Percentiles rank a stretch among this genome's conserved stretches.
These are phyloP conservation scores for Coregonus ussuriensis DNA, from an alignment of 2,797 vertebrate genomes.

Conservation along the genomic window DNA sequence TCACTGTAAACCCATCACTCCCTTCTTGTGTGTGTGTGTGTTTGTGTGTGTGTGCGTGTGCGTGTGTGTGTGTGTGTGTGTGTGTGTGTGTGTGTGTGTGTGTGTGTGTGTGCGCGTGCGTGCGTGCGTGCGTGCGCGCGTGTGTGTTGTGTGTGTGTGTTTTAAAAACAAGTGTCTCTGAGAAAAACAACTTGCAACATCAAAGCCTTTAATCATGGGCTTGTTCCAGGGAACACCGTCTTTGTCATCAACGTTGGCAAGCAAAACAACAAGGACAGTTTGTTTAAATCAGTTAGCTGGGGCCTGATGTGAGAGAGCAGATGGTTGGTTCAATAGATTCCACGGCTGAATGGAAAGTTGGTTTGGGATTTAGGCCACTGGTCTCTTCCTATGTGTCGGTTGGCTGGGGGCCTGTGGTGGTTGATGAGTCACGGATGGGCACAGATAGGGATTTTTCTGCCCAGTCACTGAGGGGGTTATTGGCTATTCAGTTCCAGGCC, in stretches of 20 bases:
- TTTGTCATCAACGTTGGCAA: background rate
- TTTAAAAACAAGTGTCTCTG: background rate
- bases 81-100: too few relatives aligned
- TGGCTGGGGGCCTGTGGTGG: conserved; percentile 5
- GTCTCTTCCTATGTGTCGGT: background rate
- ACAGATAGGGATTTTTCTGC: background rate
- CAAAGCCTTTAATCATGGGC: background rate
- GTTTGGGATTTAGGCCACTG: conserved; percentile 9
- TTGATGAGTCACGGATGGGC: background rate
- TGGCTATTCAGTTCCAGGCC: conserved; percentile 5
- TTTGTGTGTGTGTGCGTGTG: background rate
- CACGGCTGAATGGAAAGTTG: background rate
- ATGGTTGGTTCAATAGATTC: background rate
- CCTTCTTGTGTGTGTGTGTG: background rate
- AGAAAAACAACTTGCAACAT: background rate
- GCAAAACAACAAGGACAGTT: background rate
- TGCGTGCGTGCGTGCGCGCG: too few relatives aligned
- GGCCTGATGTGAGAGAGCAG: background rate
- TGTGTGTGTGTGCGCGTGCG: too few relatives aligned
- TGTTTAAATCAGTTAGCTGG: background rate
- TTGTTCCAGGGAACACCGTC: background rate
- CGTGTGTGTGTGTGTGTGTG: too few relatives aligned
- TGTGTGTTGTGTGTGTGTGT: background rate
- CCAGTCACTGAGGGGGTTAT: background rate
- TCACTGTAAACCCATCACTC: conserved; percentile 4